Percentiles rank a stretch among this genome's conserved stretches.
Evolutionary conservation across 2,888 invertebrate species (phyloP).

Genomic region (Panopea generosa): DNA sequence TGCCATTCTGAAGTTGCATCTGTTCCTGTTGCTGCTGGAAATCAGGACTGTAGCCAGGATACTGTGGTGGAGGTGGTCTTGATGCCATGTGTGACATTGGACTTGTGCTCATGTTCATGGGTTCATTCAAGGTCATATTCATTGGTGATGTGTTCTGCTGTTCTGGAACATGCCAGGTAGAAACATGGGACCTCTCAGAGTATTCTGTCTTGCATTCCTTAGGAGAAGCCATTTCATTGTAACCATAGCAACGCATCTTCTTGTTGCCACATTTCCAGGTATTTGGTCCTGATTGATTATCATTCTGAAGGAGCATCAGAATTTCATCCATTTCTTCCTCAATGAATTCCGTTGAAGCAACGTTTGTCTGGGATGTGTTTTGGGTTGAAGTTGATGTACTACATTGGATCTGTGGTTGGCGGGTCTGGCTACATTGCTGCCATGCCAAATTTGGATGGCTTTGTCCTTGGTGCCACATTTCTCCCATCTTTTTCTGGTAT

Average conservation of each 20-base stretch:
- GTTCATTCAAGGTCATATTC: conserved; percentile 39
- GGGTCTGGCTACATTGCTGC: conserved; percentile 35
- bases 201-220: conserved; percentile 44
- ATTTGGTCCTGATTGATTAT: conserved; percentile 39
- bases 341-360: conserved; percentile 47
- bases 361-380: conserved; percentile 9
- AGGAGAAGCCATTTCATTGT: conserved; percentile 24
- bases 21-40: conserved; percentile 27
- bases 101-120: conserved; percentile 57
- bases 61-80: conserved; percentile 58
- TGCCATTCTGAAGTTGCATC: conserved; percentile 8
- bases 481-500: conserved; percentile 43
- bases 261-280: conserved; percentile 13
- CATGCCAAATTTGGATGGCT: conserved; percentile 27
- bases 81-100: conserved; percentile 40
- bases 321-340: conserved; percentile 74
- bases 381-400: conserved; percentile 10
- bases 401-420: conserved; percentile 2
- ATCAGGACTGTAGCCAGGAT: conserved; percentile 44
- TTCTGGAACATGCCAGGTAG: conserved; percentile 24
- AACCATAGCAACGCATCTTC: conserved; percentile 56
- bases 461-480: conserved; percentile 29
- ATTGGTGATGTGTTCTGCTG: conserved; percentile 20
- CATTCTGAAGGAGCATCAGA: conserved; percentile 63
- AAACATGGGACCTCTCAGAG: conserved; percentile 7